Percentiles rank a stretch among this genome's conserved stretches.
Evolutionary conservation across 2,113 vertebrate species (phyloP).

Genomic region (Tragelaphus scriptus): DNA sequence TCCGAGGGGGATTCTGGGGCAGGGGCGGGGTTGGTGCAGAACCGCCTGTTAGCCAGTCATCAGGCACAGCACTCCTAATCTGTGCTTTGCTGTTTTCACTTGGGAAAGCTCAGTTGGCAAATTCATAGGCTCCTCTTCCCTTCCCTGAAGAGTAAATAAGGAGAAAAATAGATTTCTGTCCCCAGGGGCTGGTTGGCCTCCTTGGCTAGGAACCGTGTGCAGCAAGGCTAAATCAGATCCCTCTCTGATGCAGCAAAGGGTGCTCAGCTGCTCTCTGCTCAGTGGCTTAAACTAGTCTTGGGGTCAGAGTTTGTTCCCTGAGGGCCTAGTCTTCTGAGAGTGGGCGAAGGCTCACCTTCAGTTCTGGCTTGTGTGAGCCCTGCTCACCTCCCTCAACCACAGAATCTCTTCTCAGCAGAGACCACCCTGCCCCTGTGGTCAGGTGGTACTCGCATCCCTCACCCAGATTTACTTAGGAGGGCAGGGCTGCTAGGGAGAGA

Average conservation of each 20-base stretch:
- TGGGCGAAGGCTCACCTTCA: neutral
- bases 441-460: accelerated
- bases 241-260: no score
- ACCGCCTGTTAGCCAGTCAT: neutral
- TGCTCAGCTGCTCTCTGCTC: neutral
- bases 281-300: neutral
- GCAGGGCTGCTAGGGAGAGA: neutral
- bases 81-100: neutral
- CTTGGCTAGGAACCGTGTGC: accelerated
- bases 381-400: accelerated
- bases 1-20: neutral
- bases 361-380: accelerated
- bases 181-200: neutral
- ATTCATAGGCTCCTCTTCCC: neutral
- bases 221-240: accelerated
- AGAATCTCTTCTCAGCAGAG: accelerated
- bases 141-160: neutral
- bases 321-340: neutral
- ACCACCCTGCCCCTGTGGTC: accelerated
- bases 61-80: neutral
- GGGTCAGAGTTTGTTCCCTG: neutral
- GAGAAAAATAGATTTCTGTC: neutral
- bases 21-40: accelerated
- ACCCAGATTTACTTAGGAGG: neutral
- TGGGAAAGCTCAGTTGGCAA: neutral